phyloP scores from a whole-genome alignment of 2,888 invertebrate genomes.

The Perizoma affinitatum region DNA sequence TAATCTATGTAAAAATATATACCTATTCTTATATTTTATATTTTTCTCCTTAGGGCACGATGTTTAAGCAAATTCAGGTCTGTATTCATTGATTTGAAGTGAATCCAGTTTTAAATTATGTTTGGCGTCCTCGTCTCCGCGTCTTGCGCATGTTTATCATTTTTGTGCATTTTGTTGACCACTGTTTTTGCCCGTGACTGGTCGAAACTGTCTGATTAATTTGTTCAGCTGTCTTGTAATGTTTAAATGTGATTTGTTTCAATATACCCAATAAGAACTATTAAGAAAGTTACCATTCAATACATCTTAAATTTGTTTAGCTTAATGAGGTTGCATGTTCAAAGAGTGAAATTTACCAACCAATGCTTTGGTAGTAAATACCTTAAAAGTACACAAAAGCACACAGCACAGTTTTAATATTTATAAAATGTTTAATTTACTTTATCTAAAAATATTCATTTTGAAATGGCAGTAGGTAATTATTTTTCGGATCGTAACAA shows the following conservation, averaged over 20 bases:
- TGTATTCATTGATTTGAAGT: constrained; percentile 65
- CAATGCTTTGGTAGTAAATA: too few species aligned
- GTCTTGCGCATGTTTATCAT: constrained; percentile 60
- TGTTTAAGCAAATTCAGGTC: constrained; percentile 84
- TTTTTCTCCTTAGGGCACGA: constrained; percentile 81
- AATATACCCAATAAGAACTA: background rate
- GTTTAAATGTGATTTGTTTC: constrained; percentile 14
- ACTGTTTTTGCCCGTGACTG: constrained; percentile 45
- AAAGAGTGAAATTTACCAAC: too few species aligned
- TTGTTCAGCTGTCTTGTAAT: constrained; percentile 24
- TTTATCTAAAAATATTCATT: too few species aligned
- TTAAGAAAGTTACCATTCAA: too few species aligned
- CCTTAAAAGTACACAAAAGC: too few species aligned
- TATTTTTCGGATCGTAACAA: too few species aligned
- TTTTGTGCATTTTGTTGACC: constrained; percentile 42
- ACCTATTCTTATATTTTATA: constrained; percentile 40
- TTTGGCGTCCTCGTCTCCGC: constrained; percentile 59
- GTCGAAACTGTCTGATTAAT: constrained; percentile 39
- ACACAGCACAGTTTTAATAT: too few species aligned
- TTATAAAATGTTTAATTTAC: too few species aligned
- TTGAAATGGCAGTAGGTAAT: too few species aligned
- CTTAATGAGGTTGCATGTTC: too few species aligned
- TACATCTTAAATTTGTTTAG: too few species aligned
- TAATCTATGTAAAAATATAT: constrained; percentile 43
- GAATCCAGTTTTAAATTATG: constrained; percentile 64